Percentiles rank a stretch among this genome's conserved stretches.
These are phyloP conservation scores for Digitonthophagus gazella DNA, from an alignment of 2,888 invertebrate genomes.

Conservation along the genomic window DNA sequence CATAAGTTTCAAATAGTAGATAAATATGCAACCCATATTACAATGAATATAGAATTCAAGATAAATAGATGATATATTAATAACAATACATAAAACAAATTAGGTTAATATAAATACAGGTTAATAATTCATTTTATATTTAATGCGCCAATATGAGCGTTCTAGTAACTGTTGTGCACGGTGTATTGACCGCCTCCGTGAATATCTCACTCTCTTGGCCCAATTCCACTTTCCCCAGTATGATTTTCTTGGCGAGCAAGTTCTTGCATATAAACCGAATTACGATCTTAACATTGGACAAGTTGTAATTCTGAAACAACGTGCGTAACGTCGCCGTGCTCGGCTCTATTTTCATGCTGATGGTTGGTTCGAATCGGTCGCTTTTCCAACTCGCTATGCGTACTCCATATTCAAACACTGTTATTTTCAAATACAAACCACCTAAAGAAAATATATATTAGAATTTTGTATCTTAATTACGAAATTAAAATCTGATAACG, in stretches of 20 bases:
- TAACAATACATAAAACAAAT: neutral
- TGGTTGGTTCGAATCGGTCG: constrained; percentile 69
- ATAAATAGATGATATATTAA: neutral
- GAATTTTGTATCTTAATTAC: neutral
- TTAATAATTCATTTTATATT: constrained; percentile 7
- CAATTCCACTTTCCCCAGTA: constrained; percentile 65
- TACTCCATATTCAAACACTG: constrained; percentile 64
- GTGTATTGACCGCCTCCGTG: constrained; percentile 59
- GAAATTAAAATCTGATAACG: neutral
- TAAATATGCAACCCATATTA: too few relatives aligned
- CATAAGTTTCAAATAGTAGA: too few relatives aligned
- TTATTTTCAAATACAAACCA: constrained; percentile 75
- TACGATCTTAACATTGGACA: constrained; percentile 64
- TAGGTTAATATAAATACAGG: neutral
- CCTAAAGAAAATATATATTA: constrained; percentile 53
- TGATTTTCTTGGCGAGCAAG: constrained; percentile 66
- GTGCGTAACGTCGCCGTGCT: constrained; percentile 63
- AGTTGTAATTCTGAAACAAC: constrained; percentile 61
- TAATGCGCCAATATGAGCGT: constrained; percentile 35
- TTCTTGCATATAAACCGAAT: constrained; percentile 66
- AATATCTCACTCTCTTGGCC: constrained; percentile 65
- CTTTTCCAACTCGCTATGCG: constrained; percentile 64
- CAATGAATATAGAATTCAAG: neutral
- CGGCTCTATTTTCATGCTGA: constrained; percentile 73
- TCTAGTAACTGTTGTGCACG: constrained; percentile 58